phyloP scores from a whole-genome alignment of 2,113 vertebrate species.

The Poeciliopsis retropinna region DNA sequence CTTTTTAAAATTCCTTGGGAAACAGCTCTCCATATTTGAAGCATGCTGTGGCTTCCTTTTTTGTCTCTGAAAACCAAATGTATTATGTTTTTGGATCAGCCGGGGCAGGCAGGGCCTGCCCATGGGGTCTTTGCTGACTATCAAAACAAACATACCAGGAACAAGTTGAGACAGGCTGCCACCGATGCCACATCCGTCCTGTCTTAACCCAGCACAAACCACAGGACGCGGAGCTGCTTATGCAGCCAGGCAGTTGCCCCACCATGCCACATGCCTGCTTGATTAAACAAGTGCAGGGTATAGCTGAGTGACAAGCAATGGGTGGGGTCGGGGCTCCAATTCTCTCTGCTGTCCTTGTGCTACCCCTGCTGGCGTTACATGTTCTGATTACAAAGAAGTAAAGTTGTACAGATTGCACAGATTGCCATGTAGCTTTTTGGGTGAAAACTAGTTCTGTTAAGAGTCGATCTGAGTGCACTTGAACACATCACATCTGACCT shows the following conservation, averaged over 20 bases:
- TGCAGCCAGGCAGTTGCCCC: conserved; percentile 65
- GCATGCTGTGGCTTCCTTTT: conserved; percentile 72
- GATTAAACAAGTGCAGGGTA: conserved; percentile 67
- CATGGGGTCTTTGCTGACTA: conserved; percentile 72
- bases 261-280: conserved; percentile 71
- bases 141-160: conserved; percentile 80
- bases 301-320: conserved; percentile 55
- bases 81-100: conserved; percentile 66
- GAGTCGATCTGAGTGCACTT: background rate
- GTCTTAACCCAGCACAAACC: conserved; percentile 72
- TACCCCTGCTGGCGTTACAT: conserved; percentile 2
- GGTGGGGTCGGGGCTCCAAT: conserved; percentile 34
- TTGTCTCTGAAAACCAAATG: conserved; percentile 66
- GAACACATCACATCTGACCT: background rate
- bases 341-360: conserved; percentile 4
- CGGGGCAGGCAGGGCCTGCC: conserved; percentile 48
- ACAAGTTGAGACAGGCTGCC: conserved; percentile 69
- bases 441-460: background rate
- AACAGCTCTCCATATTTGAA: conserved; percentile 64
- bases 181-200: conserved; percentile 74
- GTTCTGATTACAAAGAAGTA: conserved; percentile 17
- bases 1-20: conserved; percentile 44
- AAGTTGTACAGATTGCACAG: conserved; percentile 15
- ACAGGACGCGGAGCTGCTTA: conserved; percentile 65
- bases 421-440: conserved; percentile 7